These are phyloP conservation scores for Apogon talboti DNA, from an alignment of 2,797 vertebrate genomes.

Conservation along the genomic window DNA sequence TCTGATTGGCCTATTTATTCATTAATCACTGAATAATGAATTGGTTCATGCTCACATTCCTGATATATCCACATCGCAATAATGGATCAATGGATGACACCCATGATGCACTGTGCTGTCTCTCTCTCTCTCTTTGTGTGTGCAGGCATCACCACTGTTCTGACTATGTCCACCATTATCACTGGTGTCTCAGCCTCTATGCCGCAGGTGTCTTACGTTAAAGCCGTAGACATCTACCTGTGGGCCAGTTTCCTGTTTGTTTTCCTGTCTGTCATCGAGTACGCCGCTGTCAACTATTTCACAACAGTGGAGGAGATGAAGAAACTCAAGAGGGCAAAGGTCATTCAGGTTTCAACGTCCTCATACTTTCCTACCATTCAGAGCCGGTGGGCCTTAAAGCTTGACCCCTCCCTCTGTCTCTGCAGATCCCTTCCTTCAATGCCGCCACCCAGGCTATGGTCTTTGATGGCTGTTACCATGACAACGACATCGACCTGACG, in stretches of 20 bases:
- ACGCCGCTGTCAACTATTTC: conserved; percentile 93
- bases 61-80: background rate
- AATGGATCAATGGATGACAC: background rate
- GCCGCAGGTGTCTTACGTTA: conserved; percentile 95
- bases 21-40: too few relatives aligned
- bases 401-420: conserved; percentile 44
- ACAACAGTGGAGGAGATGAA: conserved; percentile 91
- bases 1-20: too few relatives aligned
- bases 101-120: conserved; percentile 3
- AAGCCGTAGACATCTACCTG: conserved; percentile 92
- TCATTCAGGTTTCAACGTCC: conserved; percentile 45
- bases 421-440: conserved; percentile 85
- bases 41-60: background rate
- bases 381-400: conserved; percentile 3
- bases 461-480: conserved; percentile 91
- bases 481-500: conserved; percentile 84
- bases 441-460: conserved; percentile 88
- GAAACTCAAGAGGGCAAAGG: conserved; percentile 87
- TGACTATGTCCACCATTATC: conserved; percentile 94
- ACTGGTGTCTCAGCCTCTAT: conserved; percentile 91
- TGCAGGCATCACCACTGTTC: conserved; percentile 91
- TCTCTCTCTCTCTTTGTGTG: conserved; percentile 27
- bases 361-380: conserved; percentile 23
- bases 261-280: conserved; percentile 92
- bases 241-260: conserved; percentile 94